Percentiles rank a stretch among this genome's conserved stretches.
These are phyloP conservation scores for Siderastrea radians DNA, from an alignment of 92 coral and sea anemone genomes.

Conservation along the genomic window DNA sequence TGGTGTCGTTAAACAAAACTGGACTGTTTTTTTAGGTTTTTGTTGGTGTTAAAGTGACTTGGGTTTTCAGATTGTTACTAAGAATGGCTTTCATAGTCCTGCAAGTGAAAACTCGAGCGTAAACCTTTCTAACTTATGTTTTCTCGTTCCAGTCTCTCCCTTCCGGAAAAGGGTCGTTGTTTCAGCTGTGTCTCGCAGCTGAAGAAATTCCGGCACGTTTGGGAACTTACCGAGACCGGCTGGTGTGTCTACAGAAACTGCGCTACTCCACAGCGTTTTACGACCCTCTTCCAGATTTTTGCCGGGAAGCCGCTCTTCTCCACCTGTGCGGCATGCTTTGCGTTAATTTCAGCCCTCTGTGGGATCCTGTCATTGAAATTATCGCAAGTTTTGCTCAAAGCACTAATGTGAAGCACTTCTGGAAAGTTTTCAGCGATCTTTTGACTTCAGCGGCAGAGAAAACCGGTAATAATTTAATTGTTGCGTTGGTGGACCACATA, in stretches of 20 bases:
- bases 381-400: constrained; percentile 75
- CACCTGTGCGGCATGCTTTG: constrained; percentile 85
- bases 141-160: constrained; percentile 32
- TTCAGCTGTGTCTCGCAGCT: constrained; percentile 82
- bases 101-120: too few species aligned
- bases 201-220: constrained; percentile 81
- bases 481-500: neutral
- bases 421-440: constrained; percentile 81
- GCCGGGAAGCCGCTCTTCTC: constrained; percentile 70
- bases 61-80: too few species aligned
- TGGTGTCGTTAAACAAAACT: too few species aligned
- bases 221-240: constrained; percentile 85
- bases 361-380: constrained; percentile 88
- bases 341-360: constrained; percentile 89
- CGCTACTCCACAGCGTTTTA: constrained; percentile 65
- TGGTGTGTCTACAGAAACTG: constrained; percentile 85
- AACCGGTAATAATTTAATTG: constrained; percentile 67
- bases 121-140: neutral
- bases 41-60: too few species aligned
- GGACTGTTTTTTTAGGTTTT: too few species aligned
- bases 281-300: constrained; percentile 65
- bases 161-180: constrained; percentile 52
- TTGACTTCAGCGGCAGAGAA: constrained; percentile 66
- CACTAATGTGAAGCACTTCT: constrained; percentile 75
- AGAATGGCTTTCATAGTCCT: too few species aligned